A percentile compares a stretch with the other conserved stretches of the same genome.
These are phyloP conservation scores for Peromyscus nudipes DNA, from an alignment of 2,797 vertebrate species.

Conservation along the genomic window DNA sequence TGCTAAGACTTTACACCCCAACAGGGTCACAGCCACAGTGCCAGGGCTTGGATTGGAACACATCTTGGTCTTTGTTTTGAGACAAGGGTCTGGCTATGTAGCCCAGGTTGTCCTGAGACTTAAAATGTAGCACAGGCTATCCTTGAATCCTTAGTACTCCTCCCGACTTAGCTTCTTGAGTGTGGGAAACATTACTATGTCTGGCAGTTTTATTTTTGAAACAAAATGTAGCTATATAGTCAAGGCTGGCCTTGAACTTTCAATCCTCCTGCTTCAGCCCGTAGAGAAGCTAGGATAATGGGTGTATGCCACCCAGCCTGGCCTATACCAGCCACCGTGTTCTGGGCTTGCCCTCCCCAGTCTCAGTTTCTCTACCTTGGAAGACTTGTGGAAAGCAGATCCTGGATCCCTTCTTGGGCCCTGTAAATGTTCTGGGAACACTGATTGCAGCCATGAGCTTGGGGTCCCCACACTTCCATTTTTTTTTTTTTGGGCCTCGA, in stretches of 20 bases:
- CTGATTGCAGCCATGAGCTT: background rate
- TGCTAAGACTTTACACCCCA: background rate
- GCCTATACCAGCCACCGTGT: background rate
- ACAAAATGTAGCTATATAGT: background rate
- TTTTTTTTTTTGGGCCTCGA: too few relatives aligned
- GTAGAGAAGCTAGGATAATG: background rate
- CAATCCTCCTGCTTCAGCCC: background rate
- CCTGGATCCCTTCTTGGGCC: background rate
- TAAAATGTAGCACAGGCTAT: background rate
- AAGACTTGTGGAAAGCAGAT: background rate
- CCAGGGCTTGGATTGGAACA: background rate
- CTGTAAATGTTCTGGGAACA: background rate
- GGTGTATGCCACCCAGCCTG: too few relatives aligned
- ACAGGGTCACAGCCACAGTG: background rate
- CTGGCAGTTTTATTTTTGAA: background rate
- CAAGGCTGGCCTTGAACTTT: background rate
- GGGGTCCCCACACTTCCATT: rapidly evolving
- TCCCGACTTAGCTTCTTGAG: background rate
- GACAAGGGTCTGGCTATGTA: background rate
- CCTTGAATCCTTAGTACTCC: background rate
- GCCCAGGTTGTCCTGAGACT: background rate
- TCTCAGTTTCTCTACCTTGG: background rate
- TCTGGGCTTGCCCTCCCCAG: background rate
- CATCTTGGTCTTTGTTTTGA: background rate
- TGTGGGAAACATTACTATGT: background rate